Percentiles rank a stretch among this genome's conserved stretches.
Evolutionary conservation across 1,140 invertebrate genomes (phyloP).

Genomic region (Anadara kagoshimensis): DNA sequence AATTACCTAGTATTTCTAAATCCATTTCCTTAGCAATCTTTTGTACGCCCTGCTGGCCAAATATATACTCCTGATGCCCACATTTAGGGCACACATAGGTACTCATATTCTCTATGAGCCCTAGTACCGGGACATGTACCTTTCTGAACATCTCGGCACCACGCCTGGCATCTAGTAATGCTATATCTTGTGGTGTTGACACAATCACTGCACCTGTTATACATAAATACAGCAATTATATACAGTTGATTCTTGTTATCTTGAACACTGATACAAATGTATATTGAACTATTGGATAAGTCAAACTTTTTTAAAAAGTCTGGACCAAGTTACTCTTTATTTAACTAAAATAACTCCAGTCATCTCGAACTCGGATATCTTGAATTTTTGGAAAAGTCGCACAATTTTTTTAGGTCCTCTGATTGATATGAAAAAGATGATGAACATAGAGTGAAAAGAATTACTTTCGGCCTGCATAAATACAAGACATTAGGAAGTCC

Average conservation of each 20-base stretch:
- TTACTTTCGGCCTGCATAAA: too few relatives aligned
- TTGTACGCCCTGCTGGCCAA: constrained; percentile 88
- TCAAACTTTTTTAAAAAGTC: too few relatives aligned
- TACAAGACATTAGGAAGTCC: too few relatives aligned
- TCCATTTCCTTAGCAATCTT: constrained; percentile 83
- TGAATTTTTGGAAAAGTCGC: too few relatives aligned
- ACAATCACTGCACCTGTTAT: constrained; percentile 89
- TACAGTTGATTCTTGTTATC: too few relatives aligned
- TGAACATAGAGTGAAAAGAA: too few relatives aligned
- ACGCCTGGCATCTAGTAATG: constrained; percentile 81
- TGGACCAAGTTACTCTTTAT: too few relatives aligned
- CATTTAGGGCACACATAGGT: constrained; percentile 93
- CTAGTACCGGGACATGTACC: constrained; percentile 93
- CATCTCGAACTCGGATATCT: not conserved
- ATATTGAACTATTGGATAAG: too few relatives aligned
- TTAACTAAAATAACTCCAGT: not conserved
- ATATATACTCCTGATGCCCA: constrained; percentile 85
- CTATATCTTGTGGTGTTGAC: constrained; percentile 88
- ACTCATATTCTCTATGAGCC: constrained; percentile 97
- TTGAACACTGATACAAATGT: too few relatives aligned
- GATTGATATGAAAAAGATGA: too few relatives aligned
- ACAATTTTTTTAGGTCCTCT: too few relatives aligned
- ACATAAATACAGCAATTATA: not conserved
- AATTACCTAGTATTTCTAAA: constrained; percentile 83
- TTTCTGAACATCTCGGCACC: constrained; percentile 96